Evolutionary conservation across 2,888 invertebrate genomes (phyloP).

Genomic region (Craniophora ligustri): DNA sequence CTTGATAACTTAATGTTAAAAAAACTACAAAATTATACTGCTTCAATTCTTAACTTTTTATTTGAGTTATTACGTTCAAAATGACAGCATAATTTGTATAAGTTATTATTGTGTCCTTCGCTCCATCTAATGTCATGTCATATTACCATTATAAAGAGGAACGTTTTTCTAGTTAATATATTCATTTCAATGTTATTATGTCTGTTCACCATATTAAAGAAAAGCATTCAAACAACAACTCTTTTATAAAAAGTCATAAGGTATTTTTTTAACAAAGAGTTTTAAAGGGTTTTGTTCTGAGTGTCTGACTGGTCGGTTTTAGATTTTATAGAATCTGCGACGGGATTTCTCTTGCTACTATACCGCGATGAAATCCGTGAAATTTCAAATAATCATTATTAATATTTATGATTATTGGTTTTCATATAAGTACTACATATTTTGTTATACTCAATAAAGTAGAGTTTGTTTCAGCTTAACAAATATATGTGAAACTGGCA

Average conservation of each 20-base stretch:
- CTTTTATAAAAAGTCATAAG: background rate
- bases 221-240: background rate
- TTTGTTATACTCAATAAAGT: no score
- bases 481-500: background rate
- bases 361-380: no score
- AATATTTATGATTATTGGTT: no score
- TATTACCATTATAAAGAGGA: background rate
- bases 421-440: no score
- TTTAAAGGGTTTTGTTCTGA: no score
- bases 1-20: conserved; percentile 40
- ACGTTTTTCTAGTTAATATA: background rate
- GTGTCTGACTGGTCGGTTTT: no score
- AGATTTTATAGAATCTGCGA: no score
- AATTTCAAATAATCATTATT: no score
- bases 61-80: conserved; percentile 45
- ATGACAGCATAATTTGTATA: conserved; percentile 46
- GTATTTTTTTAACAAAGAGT: no score
- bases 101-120: conserved; percentile 44
- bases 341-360: no score
- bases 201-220: background rate
- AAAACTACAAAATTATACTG: conserved; percentile 46
- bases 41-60: conserved; percentile 48
- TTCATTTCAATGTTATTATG: background rate
- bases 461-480: background rate
- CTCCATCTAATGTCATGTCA: conserved; percentile 5